A percentile compares a stretch with the other conserved stretches of the same genome.
phyloP scores from a whole-genome alignment of 1,140 invertebrate species.

The Cataglyphis hispanica region DNA sequence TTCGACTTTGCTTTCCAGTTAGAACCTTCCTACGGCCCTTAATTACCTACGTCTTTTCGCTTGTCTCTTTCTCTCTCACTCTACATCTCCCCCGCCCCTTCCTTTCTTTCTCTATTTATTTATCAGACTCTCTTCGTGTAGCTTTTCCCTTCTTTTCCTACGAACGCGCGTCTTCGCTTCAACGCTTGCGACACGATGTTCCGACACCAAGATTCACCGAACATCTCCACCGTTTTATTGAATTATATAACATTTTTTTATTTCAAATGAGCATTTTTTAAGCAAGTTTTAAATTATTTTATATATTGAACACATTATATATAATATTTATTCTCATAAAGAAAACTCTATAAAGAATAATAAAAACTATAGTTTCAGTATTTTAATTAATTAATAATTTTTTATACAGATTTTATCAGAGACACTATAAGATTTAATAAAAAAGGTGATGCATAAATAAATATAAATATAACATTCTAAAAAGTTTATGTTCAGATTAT shows the following conservation, averaged over 20 bases:
- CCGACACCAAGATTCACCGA: background rate
- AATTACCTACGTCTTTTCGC: conserved; percentile 73
- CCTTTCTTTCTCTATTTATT: background rate
- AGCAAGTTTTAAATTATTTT: background rate
- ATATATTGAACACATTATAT: background rate
- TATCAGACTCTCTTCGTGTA: background rate
- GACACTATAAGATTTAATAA: background rate
- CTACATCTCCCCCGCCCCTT: background rate
- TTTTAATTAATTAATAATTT: conserved; percentile 6
- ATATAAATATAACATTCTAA: background rate
- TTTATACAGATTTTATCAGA: background rate
- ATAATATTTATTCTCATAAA: background rate
- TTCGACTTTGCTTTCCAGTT: conserved; percentile 79
- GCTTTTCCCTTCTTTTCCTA: conserved; percentile 15
- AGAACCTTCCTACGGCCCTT: conserved; percentile 75
- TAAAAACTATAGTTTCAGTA: background rate
- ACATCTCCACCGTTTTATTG: conserved; percentile 27
- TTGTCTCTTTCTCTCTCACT: conserved; percentile 48
- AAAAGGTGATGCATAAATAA: background rate
- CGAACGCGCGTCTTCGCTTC: conserved; percentile 9
- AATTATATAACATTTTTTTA: conserved; percentile 11
- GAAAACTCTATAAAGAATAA: background rate
- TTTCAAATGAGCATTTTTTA: background rate
- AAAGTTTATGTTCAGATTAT: background rate
- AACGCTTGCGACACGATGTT: background rate